Conservation (phyloP, 2,113 vertebrate species). For the Antigone vipio region DNA sequence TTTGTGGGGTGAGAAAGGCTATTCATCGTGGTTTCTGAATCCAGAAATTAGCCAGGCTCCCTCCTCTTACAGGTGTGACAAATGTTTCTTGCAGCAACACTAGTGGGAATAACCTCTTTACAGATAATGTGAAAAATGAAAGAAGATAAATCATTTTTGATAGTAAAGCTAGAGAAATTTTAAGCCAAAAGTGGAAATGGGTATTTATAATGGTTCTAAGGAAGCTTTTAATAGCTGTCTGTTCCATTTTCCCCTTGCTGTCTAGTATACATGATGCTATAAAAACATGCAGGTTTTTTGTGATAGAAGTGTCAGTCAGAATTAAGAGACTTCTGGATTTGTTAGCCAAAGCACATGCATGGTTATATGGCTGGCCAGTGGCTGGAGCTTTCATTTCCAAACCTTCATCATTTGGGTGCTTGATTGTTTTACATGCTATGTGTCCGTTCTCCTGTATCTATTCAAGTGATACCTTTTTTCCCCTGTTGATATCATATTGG, state of each 20-base stretch:
- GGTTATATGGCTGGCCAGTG: background rate
- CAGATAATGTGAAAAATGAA: constrained; percentile 47
- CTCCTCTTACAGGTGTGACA: constrained; percentile 34
- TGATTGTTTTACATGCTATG: background rate
- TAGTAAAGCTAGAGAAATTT: constrained; percentile 1
- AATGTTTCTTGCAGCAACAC: constrained; percentile 19
- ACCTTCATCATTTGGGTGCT: background rate
- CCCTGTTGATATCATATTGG: background rate
- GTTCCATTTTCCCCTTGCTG: background rate
- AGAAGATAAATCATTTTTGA: constrained; percentile 24
- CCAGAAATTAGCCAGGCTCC: constrained; percentile 16
- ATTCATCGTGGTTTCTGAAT: constrained; percentile 11
- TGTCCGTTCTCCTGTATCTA: background rate
- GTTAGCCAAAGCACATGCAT: background rate
- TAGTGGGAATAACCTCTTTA: constrained; percentile 42
- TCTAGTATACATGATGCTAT: background rate
- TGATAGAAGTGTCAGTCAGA: background rate
- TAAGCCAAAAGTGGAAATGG: constrained; percentile 20
- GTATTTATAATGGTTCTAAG: constrained; percentile 31
- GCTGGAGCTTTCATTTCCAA: background rate
- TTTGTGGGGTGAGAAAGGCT: background rate
- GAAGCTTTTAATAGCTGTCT: constrained; percentile 24
- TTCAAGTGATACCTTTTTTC: background rate
- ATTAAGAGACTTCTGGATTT: background rate
- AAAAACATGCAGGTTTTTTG: background rate